These are phyloP conservation scores for Enteromius trimaculatus DNA, from an alignment of 2,797 vertebrate genomes.

Conservation along the genomic window DNA sequence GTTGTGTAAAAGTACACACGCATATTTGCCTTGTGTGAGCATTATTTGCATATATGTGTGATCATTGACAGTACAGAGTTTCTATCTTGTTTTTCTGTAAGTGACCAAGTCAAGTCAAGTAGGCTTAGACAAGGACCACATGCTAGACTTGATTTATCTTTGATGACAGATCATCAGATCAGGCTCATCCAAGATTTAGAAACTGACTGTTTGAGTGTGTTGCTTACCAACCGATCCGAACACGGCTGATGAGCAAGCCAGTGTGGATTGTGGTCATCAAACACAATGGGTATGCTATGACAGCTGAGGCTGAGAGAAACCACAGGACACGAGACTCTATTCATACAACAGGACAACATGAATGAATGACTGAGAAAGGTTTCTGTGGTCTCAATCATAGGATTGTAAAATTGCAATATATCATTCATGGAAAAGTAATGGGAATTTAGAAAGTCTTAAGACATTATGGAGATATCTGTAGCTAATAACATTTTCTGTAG, in stretches of 20 bases:
- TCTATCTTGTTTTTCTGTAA: not conserved
- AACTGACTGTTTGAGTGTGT: slow-evolving; percentile 41
- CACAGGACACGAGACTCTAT: not conserved
- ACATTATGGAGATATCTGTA: not conserved
- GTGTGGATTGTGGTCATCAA: slow-evolving; percentile 26
- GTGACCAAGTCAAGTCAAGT: not conserved
- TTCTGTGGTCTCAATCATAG: not conserved
- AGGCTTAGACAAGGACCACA: not conserved
- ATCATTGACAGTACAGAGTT: not conserved
- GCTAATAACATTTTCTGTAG: not conserved
- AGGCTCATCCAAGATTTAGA: slow-evolving; percentile 54
- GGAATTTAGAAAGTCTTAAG: not conserved
- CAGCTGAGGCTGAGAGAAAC: slow-evolving; percentile 42
- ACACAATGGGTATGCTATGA: slow-evolving; percentile 37
- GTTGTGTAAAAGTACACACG: not conserved
- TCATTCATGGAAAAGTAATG: not conserved
- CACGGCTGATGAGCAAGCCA: slow-evolving; percentile 23
- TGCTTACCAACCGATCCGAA: slow-evolving; percentile 49
- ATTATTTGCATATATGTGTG: not conserved
- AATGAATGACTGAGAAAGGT: not conserved
- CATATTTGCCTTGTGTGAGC: slow-evolving; percentile 1
- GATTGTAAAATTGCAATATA: not conserved
- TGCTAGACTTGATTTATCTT: slow-evolving; percentile 54
- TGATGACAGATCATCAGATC: slow-evolving; percentile 30
- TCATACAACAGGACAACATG: not conserved